These are phyloP conservation scores for Phengaris alcon DNA, from an alignment of 2,888 invertebrate species.

Conservation along the genomic window DNA sequence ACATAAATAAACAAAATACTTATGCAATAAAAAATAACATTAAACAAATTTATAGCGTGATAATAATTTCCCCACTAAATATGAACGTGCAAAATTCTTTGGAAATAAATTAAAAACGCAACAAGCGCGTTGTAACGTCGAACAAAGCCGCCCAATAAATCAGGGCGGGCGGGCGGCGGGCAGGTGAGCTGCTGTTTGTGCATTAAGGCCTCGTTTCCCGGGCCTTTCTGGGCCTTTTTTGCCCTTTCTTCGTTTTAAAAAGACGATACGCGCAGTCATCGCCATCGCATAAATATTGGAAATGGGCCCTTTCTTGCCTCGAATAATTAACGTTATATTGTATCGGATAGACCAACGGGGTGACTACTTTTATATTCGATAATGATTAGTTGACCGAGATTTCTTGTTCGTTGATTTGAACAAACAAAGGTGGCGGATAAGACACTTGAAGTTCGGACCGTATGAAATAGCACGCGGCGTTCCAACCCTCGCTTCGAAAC, in stretches of 20 bases:
- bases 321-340: conserved; percentile 70
- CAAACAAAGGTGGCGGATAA: neutral
- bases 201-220: conserved; percentile 75
- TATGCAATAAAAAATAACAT: neutral
- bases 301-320: conserved; percentile 78
- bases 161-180: conserved; percentile 71
- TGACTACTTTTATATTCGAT: conserved; percentile 28
- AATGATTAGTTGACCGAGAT: neutral
- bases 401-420: neutral
- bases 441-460: neutral
- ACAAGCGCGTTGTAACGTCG: conserved; percentile 78
- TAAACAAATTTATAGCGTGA: conserved; percentile 25
- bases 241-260: conserved; percentile 79
- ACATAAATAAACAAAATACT: neutral
- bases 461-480: no score
- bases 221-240: conserved; percentile 61
- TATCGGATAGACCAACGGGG: conserved; percentile 9
- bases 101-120: conserved; percentile 80
- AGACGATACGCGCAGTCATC: conserved; percentile 79
- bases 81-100: conserved; percentile 68
- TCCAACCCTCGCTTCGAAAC: no score
- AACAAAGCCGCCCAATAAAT: conserved; percentile 77
- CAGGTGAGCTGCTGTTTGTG: conserved; percentile 72
- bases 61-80: conserved; percentile 63
- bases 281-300: conserved; percentile 80